Base-by-base conservation (phyloP, 2,797 vertebrate genomes). In the Anolis apletophallus region DNA sequence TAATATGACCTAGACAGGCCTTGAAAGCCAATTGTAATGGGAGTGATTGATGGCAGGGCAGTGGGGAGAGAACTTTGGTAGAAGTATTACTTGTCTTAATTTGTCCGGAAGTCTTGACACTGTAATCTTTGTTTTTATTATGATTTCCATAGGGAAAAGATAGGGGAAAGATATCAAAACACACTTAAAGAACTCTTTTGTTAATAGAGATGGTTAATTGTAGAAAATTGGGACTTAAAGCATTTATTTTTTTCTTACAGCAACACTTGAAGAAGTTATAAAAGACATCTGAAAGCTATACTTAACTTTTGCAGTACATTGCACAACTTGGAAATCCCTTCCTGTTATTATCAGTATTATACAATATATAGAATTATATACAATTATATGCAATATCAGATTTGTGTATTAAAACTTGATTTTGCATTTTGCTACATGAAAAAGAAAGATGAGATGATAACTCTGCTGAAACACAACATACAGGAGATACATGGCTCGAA, bases 1-100 rank as follows among this genome's bases (percentile, higher is more conserved):
- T 97, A 97, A 97, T 96, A 96, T 89, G 96, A 96, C 97, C 96
- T 95, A 93, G 95, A 96, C 90, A 2, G 93, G 93, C 90, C 93
- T 86, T 88, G 92, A 90, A 94, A 95, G 92, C 88, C 91, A 86
- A 94, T 91, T 68, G 57, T 82, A 87, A 73, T 50, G 88, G 72
- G 69, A 91, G 84, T 90, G 94, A 89, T 93, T 90, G 93, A 91
- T 91, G 78, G 55, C 79, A 85, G 16, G 52, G 78, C 2, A 21
- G 40, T 26, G 19, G 55, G 54, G 86, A 89, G 89, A 84, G 88
- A 89, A 91, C 85, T 29, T 26, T 59, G 32, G 17, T 0, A 81
- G 91, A 89, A 85, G 91, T 93, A 92, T 91, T 0, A 2, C 91
- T 90, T 92, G 90, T 90, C 94, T 93, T 85, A 87, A 83, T 91